Conservation (phyloP, 2,797 vertebrate genomes). For the Sebastes dallii region DNA sequence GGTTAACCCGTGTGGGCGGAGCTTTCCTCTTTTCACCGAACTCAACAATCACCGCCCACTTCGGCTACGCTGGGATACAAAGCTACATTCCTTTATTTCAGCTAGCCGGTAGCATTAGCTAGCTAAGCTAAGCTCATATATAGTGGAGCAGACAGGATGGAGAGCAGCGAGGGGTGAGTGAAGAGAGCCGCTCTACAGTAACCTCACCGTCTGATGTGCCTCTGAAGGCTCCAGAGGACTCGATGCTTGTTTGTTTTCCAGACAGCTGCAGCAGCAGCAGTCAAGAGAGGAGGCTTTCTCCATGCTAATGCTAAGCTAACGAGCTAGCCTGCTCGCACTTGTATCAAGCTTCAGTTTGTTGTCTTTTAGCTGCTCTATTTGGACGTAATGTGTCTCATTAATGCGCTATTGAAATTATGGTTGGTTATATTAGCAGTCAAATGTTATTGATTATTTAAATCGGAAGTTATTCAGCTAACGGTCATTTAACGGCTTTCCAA, state of each 20-base stretch:
- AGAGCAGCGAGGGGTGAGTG: conserved; percentile 66
- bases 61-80: neutral
- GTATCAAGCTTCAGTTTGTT: neutral
- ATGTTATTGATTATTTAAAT: accelerated
- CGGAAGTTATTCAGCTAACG: neutral
- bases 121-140: conserved; percentile 10
- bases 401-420: neutral
- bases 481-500: neutral
- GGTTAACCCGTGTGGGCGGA: conserved; percentile 6
- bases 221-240: neutral
- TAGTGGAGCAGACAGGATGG: conserved; percentile 48
- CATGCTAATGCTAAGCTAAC: conserved; percentile 60
- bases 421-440: accelerated
- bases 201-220: accelerated
- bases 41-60: conserved; percentile 24
- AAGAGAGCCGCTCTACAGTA: neutral
- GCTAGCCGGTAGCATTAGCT: conserved; percentile 50
- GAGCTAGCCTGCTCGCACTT: conserved; percentile 22
- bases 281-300: neutral
- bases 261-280: neutral
- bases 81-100: conserved; percentile 2
- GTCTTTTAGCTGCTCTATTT: neutral
- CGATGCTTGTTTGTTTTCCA: neutral
- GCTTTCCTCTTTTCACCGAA: accelerated
- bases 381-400: accelerated